Evolutionary conservation across 2,797 vertebrate genomes (phyloP), one percentile per base, ranked within the genome.

Genomic region (Denticeps clupeoides): DNA sequence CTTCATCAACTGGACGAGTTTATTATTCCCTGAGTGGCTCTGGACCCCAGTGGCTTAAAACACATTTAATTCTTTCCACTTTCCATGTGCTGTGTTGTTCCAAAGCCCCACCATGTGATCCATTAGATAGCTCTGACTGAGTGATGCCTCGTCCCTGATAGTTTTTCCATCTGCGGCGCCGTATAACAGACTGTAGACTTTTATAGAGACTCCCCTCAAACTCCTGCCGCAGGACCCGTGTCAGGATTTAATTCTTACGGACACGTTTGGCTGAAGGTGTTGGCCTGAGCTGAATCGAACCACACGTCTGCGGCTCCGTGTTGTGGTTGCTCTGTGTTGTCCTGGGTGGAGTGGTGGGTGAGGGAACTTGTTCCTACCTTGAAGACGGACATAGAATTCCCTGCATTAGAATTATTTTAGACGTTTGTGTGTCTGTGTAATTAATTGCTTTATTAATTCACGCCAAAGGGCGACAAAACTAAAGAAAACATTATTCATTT

Each of bases 241-340:
- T 47, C 35, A 47, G n/a, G n/a, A 25, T 26, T 48, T 53, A 48
- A 53, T 53, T 49, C 48, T 45, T 45, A 26, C 24, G 44, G 33
- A 47, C 33, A 3, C 40, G 38, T 45, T 53, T 31, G 38, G 6
- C 21, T 16, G 23, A 15, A 27, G 33, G 23, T 45, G 31, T 10
- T 40, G 38, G 42, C 19, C 21, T 13, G 10, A 15, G 23, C n/a
- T 31, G 25, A 45, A 24, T 22, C 45, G 29, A 45, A 41, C 44
- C n/a, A n/a, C n/a, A n/a, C n/a, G n/a, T n/a, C n/a, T n/a, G n/a
- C n/a, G n/a, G n/a, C n/a, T n/a, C n/a, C n/a, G n/a, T n/a, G n/a
- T n/a, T n/a, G n/a, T n/a, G n/a, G n/a, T n/a, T n/a, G n/a, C n/a
- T n/a, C n/a, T n/a, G n/a, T n/a, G n/a, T n/a, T n/a, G n/a, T n/a